phyloP scores from a whole-genome alignment of 2,797 vertebrate species.

The Myotis pilosus region DNA sequence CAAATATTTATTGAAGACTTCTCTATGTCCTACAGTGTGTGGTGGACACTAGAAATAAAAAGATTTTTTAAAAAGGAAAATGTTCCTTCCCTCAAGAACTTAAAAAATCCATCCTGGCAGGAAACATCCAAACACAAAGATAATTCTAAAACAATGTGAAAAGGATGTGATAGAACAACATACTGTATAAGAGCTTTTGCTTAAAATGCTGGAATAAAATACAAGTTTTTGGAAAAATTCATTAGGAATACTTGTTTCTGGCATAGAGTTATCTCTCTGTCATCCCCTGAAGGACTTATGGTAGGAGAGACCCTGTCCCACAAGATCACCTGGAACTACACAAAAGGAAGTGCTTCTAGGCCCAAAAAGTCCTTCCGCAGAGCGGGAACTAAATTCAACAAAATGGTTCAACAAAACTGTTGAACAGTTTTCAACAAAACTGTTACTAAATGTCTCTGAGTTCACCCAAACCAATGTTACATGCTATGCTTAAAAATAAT shows the following conservation, averaged over 20 bases:
- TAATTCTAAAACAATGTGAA: background rate
- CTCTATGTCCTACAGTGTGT: background rate
- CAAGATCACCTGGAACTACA: background rate
- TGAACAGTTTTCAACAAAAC: background rate
- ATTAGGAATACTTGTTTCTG: background rate
- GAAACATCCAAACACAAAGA: background rate
- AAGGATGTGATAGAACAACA: background rate
- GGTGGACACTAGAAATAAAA: background rate
- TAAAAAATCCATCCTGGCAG: background rate
- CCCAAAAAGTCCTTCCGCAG: background rate
- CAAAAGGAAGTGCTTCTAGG: background rate
- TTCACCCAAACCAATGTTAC: background rate
- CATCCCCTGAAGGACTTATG: background rate
- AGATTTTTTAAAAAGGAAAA: background rate
- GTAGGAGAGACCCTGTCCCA: background rate
- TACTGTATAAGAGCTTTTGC: background rate
- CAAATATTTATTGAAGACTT: background rate
- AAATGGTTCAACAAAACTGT: background rate
- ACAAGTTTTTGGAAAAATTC: background rate
- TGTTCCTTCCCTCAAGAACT: background rate
- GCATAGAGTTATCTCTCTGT: background rate
- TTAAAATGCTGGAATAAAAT: background rate
- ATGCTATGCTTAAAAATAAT: background rate
- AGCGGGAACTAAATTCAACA: too few relatives aligned
- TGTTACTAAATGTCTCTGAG: background rate